phyloP scores from a whole-genome alignment of 2,888 invertebrate species.

The Trypoxylon attenuatum region DNA sequence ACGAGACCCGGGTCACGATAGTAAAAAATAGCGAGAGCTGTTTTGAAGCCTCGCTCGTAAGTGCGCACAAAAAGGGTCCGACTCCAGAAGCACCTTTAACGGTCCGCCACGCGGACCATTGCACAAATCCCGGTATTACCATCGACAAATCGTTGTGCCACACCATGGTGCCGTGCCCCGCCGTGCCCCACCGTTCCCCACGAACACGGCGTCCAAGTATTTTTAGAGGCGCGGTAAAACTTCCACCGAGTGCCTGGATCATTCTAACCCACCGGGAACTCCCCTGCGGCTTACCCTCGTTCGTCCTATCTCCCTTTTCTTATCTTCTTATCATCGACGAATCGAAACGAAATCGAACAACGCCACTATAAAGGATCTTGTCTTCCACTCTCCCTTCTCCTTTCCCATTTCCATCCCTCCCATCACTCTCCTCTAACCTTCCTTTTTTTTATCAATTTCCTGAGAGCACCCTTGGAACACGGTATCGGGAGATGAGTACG shows the following conservation, averaged over 20 bases:
- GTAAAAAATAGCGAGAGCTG: conserved; percentile 30
- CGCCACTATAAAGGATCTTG: background rate
- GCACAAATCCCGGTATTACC: background rate
- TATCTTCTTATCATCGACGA: background rate
- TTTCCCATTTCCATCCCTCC: background rate
- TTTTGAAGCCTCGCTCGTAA: conserved; percentile 1
- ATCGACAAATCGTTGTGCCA: background rate
- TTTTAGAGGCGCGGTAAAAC: conserved; percentile 25
- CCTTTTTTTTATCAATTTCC: background rate
- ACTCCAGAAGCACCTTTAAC: conserved; percentile 30
- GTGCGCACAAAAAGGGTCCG: conserved; percentile 16
- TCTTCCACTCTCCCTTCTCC: background rate
- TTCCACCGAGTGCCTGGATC: conserved; percentile 1
- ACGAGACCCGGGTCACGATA: conserved; percentile 25
- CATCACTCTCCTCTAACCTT: background rate
- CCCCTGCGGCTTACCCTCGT: too few species aligned
- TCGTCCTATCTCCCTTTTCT: too few species aligned
- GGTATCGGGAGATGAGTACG: background rate
- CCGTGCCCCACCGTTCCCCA: too few species aligned
- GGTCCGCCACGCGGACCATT: background rate
- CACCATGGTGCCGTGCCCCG: background rate
- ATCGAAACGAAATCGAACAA: background rate
- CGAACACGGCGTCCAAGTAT: too few species aligned
- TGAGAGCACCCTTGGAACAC: too few species aligned
- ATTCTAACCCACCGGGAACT: background rate